Evolutionary conservation across 23 tunicate species (phyloP), one percentile per base, ranked within the genome.

Genomic region (Styela plicata): DNA sequence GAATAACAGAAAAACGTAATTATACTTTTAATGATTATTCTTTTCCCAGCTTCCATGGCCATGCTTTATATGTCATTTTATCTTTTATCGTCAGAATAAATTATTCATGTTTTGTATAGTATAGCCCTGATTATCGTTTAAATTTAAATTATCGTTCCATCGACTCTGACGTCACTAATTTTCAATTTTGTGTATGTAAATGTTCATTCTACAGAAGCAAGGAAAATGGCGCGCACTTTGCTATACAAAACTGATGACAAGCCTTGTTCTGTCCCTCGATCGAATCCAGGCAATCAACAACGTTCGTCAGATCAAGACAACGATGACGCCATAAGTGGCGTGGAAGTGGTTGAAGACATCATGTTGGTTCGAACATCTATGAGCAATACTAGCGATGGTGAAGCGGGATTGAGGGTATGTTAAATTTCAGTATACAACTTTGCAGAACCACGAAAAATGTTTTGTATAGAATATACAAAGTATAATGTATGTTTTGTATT

Each of bases 181-280:
- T 44, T 44, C 57, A 44, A 5, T 44, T 13, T 5, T 44, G 10
- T n/a, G n/a, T 44, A 7, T n/a, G n/a, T n/a, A n/a, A n/a, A n/a
- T 44, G 13, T 44, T 44, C 57, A 13, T 73, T 33, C 44, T 52
- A n/a, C 33, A 76, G 81, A 52, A 44, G 81, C 81, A 27, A 37
- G 66, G 31, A 76, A 76, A 53, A 76, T 76, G 81, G 81, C 81
- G 24, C 66, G 66, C 27, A 44, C 81, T 17, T 26, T 76, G 64
- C 65, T 76, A n/a, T 36, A 76, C 26, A 76, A 76, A n/a, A 36
- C 81, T 16, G 66, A 24, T 2, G 66, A 76, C 28, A 27, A 24
- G 30, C 71, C 71, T n/a, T n/a, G n/a, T n/a, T n/a, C n/a, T 0
- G 31, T 22, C 24, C 22, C 71, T 22, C 7, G 57, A 44, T 44